These are phyloP conservation scores for Rhagologus leucostigma DNA, from an alignment of 2,113 vertebrate genomes.

Conservation along the genomic window DNA sequence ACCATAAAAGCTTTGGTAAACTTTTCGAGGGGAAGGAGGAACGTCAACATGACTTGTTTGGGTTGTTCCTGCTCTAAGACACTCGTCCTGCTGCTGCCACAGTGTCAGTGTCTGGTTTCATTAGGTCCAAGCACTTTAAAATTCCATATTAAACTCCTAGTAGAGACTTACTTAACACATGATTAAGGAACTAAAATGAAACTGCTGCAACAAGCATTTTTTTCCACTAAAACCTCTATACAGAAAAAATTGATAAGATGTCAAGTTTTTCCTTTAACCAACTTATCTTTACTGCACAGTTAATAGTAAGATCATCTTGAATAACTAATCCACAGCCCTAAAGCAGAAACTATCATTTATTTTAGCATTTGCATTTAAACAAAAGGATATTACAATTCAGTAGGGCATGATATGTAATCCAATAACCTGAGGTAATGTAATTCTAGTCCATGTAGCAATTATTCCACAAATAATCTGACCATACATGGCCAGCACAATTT, in stretches of 20 bases:
- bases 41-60: rapidly evolving
- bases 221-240: slow-evolving; percentile 13
- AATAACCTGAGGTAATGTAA: background rate
- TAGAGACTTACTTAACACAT: background rate
- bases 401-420: slow-evolving; percentile 6
- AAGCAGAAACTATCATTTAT: slow-evolving; percentile 56
- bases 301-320: slow-evolving; percentile 44
- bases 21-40: background rate
- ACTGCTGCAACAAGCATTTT: slow-evolving; percentile 24
- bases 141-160: background rate
- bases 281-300: slow-evolving; percentile 38
- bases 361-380: slow-evolving; percentile 66
- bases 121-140: background rate
- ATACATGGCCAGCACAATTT: background rate
- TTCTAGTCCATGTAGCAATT: slow-evolving; percentile 12
- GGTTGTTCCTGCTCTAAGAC: background rate
- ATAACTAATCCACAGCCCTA: background rate
- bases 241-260: slow-evolving; percentile 59
- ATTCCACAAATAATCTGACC: slow-evolving; percentile 29
- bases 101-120: background rate
- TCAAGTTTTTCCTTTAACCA: slow-evolving; percentile 16
- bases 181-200: slow-evolving; percentile 31
- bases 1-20: background rate
- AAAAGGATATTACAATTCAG: slow-evolving; percentile 58
- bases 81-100: background rate